Percentiles rank a stretch among this genome's conserved stretches.
phyloP scores from a whole-genome alignment of 2,113 vertebrate genomes.

The Plotosus lineatus region DNA sequence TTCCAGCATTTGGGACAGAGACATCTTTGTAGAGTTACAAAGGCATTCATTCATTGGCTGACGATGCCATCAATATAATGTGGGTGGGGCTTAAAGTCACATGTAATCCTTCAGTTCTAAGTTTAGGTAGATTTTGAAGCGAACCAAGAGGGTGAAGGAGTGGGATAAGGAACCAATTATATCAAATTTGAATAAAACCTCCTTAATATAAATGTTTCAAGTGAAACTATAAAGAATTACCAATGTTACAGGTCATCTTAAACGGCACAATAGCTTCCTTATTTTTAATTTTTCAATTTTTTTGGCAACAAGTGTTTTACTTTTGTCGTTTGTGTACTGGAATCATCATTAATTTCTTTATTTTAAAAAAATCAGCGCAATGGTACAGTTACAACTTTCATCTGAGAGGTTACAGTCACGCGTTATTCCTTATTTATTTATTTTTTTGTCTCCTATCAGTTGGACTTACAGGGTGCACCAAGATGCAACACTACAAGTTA shows the following conservation, averaged over 20 bases:
- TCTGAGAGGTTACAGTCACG: conserved; percentile 6
- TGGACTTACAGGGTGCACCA: conserved; percentile 47
- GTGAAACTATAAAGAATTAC: conserved; percentile 1
- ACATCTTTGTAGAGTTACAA: background rate
- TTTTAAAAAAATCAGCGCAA: conserved; percentile 23
- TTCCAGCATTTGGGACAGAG: conserved; percentile 3
- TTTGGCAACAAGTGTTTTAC: conserved; percentile 31
- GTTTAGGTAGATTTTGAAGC: background rate
- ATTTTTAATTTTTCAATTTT: background rate
- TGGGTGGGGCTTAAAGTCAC: background rate
- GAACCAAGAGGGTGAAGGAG: background rate
- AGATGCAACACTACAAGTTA: conserved; percentile 52
- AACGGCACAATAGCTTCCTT: conserved; percentile 2
- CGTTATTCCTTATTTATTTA: conserved; percentile 11
- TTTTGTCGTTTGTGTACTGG: conserved; percentile 17
- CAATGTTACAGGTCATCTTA: background rate
- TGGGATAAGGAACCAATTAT: background rate
- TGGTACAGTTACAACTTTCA: conserved; percentile 19
- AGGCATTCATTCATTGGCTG: conserved; percentile 29
- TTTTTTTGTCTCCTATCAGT: conserved; percentile 37
- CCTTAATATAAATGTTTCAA: background rate
- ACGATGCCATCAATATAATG: conserved; percentile 23
- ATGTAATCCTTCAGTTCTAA: background rate
- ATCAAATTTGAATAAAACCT: background rate
- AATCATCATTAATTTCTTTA: conserved; percentile 20